phyloP scores from a whole-genome alignment of 2,113 vertebrate species.

The Arenaria interpres region DNA sequence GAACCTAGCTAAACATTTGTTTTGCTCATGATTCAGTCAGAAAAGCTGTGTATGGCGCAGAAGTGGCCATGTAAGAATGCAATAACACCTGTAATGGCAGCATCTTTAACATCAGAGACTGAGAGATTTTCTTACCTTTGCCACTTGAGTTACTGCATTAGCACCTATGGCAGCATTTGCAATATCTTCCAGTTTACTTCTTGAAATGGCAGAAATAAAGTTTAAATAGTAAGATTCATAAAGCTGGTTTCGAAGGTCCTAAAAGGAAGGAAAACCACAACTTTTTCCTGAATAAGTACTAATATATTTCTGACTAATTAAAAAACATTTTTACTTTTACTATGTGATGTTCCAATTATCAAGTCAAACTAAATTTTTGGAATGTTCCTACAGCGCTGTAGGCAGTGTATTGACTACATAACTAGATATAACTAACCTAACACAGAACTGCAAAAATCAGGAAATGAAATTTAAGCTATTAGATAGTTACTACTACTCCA shows the following conservation, averaged over 20 bases:
- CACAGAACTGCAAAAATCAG: not conserved
- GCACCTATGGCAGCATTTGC: conserved; percentile 93
- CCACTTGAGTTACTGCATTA: conserved; percentile 90
- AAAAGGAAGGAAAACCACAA: conserved; percentile 32
- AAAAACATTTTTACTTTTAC: not conserved
- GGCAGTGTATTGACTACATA: not conserved
- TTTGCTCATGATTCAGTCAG: not conserved
- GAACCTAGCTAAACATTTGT: not conserved
- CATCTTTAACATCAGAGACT: not conserved
- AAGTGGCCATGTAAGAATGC: not conserved
- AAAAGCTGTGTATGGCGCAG: not conserved
- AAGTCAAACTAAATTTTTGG: not conserved
- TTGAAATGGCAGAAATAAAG: conserved; percentile 98
- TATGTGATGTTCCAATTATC: not conserved
- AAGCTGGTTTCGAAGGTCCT: conserved; percentile 96
- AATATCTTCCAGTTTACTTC: conserved; percentile 98
- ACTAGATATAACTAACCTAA: not conserved
- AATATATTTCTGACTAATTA: not conserved
- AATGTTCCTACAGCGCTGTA: not conserved
- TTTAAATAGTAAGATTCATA: conserved; percentile 97
- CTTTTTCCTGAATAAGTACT: not conserved
- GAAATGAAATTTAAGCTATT: not conserved
- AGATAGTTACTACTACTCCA: not conserved
- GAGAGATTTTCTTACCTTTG: conserved; percentile 83
- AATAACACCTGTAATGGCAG: not conserved